Conservation (phyloP, 2,888 invertebrate genomes). For the Camponotus fellah region DNA sequence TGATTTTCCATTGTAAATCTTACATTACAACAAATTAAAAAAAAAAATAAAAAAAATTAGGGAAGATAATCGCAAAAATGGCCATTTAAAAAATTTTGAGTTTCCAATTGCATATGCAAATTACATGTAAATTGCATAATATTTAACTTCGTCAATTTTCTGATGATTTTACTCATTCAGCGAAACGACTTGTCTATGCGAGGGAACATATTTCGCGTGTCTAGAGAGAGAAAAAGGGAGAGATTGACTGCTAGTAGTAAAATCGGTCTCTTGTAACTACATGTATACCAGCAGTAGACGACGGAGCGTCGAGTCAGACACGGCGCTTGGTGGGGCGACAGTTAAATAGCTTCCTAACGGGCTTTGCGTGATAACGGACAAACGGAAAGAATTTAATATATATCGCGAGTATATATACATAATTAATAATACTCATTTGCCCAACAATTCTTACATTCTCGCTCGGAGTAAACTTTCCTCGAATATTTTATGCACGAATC, state of each 20-base stretch:
- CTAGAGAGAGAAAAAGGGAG: conserved; percentile 10
- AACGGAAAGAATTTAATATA: conserved; percentile 44
- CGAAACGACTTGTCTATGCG: background rate
- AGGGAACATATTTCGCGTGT: background rate
- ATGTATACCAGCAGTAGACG: conserved; percentile 6
- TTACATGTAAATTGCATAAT: conserved; percentile 18
- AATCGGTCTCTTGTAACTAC: conserved; percentile 43
- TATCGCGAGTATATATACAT: conserved; percentile 13
- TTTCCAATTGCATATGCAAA: background rate
- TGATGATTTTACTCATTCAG: background rate
- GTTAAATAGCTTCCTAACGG: conserved; percentile 12
- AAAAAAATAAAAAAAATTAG: background rate
- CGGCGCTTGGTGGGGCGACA: conserved; percentile 6
- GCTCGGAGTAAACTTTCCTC: background rate
- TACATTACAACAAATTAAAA: background rate
- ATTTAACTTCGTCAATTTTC: background rate
- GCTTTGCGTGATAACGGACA: conserved; percentile 43
- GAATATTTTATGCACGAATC: conserved; percentile 19
- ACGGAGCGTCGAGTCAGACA: conserved; percentile 33
- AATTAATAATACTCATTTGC: conserved; percentile 32
- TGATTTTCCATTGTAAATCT: background rate
- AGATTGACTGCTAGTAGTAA: conserved; percentile 53
- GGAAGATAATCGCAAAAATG: background rate
- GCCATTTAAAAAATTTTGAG: background rate
- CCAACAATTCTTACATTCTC: background rate